Conservation (phyloP, 2,888 invertebrate species). For the Mesorhabditis sp. region DNA sequence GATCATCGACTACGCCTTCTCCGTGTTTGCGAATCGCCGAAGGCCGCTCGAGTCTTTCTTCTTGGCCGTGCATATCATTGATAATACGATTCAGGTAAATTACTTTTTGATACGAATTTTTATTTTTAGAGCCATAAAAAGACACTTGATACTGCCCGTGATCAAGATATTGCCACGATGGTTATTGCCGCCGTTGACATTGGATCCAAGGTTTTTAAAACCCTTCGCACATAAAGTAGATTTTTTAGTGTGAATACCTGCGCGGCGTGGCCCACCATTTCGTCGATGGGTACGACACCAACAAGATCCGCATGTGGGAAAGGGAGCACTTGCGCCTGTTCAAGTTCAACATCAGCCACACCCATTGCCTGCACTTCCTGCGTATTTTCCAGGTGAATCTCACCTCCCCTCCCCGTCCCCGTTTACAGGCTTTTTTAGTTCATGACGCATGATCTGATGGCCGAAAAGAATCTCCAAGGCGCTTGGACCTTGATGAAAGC, state of each 20-base stretch:
- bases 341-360: background rate
- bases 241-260: background rate
- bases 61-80: background rate
- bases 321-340: background rate
- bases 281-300: background rate
- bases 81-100: background rate
- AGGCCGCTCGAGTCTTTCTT: background rate
- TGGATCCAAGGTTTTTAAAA: background rate
- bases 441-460: background rate
- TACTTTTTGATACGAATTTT: background rate
- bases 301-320: conserved; percentile 2
- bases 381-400: background rate
- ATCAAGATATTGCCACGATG: background rate
- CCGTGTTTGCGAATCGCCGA: background rate
- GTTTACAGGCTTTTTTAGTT: background rate
- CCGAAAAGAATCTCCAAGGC: background rate
- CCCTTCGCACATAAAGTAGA: background rate
- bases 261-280: conserved; percentile 1
- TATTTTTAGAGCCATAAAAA: background rate
- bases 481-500: background rate
- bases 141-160: background rate
- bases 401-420: too few relatives aligned
- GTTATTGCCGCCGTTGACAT: conserved; percentile 4
- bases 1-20: conserved; percentile 5
- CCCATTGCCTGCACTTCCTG: background rate